A percentile compares a stretch with the other conserved stretches of the same genome.
Conservation (phyloP, 1,140 invertebrate genomes). For the Drosophila sechellia region DNA sequence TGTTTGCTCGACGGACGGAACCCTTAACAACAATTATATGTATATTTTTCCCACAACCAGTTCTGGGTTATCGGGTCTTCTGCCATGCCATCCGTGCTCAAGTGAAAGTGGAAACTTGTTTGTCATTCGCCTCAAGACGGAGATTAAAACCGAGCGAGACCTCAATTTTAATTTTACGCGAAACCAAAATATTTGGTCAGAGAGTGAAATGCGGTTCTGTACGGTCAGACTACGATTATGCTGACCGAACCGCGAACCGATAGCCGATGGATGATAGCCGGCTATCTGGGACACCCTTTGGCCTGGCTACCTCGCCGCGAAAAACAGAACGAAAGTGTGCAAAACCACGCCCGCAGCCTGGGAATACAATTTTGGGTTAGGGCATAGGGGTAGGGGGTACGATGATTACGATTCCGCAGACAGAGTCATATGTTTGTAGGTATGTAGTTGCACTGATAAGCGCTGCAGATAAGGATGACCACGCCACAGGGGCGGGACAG, state of each 20-base stretch:
- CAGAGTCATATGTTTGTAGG: constrained; percentile 1
- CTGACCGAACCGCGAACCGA: constrained; percentile 7
- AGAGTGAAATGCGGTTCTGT: constrained; percentile 1
- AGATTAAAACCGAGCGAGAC: constrained; percentile 29
- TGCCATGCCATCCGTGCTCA: constrained; percentile 10
- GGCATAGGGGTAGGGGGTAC: background rate
- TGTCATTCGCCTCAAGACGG: constrained; percentile 25
- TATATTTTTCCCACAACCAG: constrained; percentile 34
- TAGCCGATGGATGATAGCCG: constrained; percentile 5
- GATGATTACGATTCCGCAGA: constrained; percentile 3
- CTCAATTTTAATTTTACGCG: constrained; percentile 15
- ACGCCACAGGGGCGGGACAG: constrained; percentile 6
- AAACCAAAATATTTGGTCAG: constrained; percentile 40
- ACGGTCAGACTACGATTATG: constrained; percentile 18
- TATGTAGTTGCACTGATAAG: constrained; percentile 15
- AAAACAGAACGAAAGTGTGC: constrained; percentile 11
- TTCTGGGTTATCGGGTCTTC: constrained; percentile 34
- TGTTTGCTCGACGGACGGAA: constrained; percentile 15
- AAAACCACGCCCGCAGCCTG: constrained; percentile 42
- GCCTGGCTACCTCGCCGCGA: constrained; percentile 13
- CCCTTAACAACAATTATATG: constrained; percentile 3
- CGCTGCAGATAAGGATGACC: constrained; percentile 9
- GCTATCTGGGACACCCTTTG: constrained; percentile 21
- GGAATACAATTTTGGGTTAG: constrained; percentile 33
- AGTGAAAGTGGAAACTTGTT: constrained; percentile 43